A percentile compares a stretch with the other conserved stretches of the same genome.
These are phyloP conservation scores for Drosophila lacteicornis DNA, from an alignment of 1,140 invertebrate genomes.

Conservation along the genomic window DNA sequence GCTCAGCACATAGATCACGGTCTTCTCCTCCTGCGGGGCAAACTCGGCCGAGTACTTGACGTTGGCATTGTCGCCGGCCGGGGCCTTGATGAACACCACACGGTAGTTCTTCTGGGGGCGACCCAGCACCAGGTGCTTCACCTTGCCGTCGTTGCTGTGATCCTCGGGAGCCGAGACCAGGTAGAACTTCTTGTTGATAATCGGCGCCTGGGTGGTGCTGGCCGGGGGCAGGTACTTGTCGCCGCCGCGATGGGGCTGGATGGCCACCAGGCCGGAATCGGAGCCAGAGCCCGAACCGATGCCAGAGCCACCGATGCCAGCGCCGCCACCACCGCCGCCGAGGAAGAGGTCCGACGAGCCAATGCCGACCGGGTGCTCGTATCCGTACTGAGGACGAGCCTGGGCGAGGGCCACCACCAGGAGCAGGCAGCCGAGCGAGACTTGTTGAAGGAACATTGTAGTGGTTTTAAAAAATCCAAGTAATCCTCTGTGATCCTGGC, in stretches of 20 bases:
- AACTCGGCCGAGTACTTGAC: slow-evolving; percentile 80
- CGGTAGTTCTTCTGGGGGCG: slow-evolving; percentile 93
- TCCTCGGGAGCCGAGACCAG: slow-evolving; percentile 82
- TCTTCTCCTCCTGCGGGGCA: slow-evolving; percentile 90
- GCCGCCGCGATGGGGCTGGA: slow-evolving; percentile 65
- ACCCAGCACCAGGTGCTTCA: slow-evolving; percentile 78
- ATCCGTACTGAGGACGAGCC: slow-evolving; percentile 77
- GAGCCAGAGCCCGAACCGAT: background rate
- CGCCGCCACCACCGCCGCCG: slow-evolving; percentile 21
- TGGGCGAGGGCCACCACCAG: slow-evolving; percentile 40
- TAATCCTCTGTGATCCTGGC: slow-evolving; percentile 42
- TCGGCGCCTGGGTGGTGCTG: slow-evolving; percentile 70
- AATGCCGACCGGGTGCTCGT: slow-evolving; percentile 56
- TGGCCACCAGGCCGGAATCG: slow-evolving; percentile 19
- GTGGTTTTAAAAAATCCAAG: background rate
- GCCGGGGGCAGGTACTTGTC: slow-evolving; percentile 80
- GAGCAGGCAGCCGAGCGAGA: slow-evolving; percentile 36
- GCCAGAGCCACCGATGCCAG: background rate
- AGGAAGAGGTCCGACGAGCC: slow-evolving; percentile 37
- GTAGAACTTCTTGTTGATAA: slow-evolving; percentile 84
- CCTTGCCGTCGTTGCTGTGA: slow-evolving; percentile 65
- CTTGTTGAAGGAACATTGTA: slow-evolving; percentile 21
- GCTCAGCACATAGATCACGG: slow-evolving; percentile 93
- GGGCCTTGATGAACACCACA: slow-evolving; percentile 95
- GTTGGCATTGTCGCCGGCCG: slow-evolving; percentile 88